Evolutionary conservation across 2,888 invertebrate species (phyloP).

Genomic region (Brachylomia viminalis): DNA sequence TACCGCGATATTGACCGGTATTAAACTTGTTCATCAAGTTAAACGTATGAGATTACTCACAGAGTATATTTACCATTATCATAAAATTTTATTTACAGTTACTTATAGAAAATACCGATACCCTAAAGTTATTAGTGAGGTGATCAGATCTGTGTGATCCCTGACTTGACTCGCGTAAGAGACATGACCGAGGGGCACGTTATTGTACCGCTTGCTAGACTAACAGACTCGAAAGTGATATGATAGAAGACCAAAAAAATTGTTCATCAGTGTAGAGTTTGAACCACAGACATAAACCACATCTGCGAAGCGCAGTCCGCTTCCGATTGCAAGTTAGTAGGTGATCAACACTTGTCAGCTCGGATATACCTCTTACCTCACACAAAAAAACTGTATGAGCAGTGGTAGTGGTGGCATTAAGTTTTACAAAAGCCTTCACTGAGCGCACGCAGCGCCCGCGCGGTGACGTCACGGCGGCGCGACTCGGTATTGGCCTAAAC

Average conservation of each 20-base stretch:
- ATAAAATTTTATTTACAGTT: conserved; percentile 41
- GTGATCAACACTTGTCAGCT: background rate
- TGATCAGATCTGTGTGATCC: conserved; percentile 29
- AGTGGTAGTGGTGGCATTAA: background rate
- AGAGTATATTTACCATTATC: conserved; percentile 57
- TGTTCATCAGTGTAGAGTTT: background rate
- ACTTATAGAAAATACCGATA: conserved; percentile 41
- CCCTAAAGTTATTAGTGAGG: conserved; percentile 54
- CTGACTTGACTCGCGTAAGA: conserved; percentile 9
- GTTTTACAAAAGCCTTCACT: background rate
- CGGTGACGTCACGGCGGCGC: background rate
- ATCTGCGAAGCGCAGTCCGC: background rate
- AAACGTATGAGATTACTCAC: conserved; percentile 42
- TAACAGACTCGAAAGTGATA: background rate
- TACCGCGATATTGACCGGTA: conserved; percentile 36
- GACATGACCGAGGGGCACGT: conserved; percentile 19
- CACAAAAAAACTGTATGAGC: background rate
- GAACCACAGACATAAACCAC: conserved; percentile 1
- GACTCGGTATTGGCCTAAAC: conserved; percentile 6
- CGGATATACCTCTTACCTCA: background rate
- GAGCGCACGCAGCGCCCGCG: background rate
- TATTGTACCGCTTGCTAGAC: conserved; percentile 1
- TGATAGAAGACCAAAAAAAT: background rate
- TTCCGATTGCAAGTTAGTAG: background rate
- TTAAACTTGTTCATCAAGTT: conserved; percentile 23